Base-by-base conservation (phyloP, 2,888 invertebrate genomes). In the Coleophora flavipennella region DNA sequence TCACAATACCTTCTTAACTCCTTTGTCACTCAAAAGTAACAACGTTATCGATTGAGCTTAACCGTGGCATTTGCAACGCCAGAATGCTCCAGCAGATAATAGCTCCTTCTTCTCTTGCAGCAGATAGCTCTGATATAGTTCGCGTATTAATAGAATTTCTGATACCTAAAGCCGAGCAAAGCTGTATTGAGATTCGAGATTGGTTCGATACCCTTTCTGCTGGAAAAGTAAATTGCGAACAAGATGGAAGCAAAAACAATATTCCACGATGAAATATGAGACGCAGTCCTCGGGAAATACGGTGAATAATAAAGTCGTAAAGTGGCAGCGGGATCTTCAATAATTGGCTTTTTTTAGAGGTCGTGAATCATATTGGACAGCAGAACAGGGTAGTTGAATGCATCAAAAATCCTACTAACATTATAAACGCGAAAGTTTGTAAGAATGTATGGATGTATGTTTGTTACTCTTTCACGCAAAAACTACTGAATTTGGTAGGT, bases 61-160 rank as follows among this genome's bases (percentile, higher is more conserved):
- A 52, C 55, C 53, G 41, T 65, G 59, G 43, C 57, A 59, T 64
- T 60, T 62, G 41, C 50, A 51, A 45, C 10, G 33, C 33, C 13
- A 13, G 32, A 13, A 13, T n/a, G n/a, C n/a, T n/a, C n/a, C n/a
- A n/a, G n/a, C n/a, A n/a, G n/a, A n/a, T n/a, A n/a, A n/a, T n/a
- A n/a, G n/a, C n/a, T n/a, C n/a, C n/a, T n/a, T n/a, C n/a, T n/a
- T n/a, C n/a, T n/a, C n/a, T n/a, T n/a, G n/a, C 13, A 13, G 12
- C 12, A 12, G 4, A 12, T 32, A 9, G 6, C 12, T 12, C 32
- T 6, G 33, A 39, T 38, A 26, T 10, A 9, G 33, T 31, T 41
- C 14, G 31, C 13, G 32, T 35, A 35, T 42, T 38, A 26, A 36
- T 43, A 36, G 39, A 42, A 43, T 40, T 38, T 26, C 26, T 38